Conservation (phyloP, 64 coral and sea anemone species). For the Montipora efflorescens region DNA sequence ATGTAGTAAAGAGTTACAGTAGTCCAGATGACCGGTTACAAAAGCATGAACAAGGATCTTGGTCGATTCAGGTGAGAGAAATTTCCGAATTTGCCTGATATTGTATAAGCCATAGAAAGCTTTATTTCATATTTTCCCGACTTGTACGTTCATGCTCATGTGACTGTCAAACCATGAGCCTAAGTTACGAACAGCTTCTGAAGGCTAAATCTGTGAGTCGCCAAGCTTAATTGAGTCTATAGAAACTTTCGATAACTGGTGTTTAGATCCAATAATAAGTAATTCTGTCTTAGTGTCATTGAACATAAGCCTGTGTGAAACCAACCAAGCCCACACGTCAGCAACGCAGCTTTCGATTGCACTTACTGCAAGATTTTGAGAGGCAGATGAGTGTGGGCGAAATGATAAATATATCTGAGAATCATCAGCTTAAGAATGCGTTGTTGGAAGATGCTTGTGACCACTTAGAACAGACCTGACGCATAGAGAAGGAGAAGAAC, state of each 20-base stretch:
- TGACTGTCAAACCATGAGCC: too few species aligned
- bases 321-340: conserved; percentile 34
- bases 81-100: too few species aligned
- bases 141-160: too few species aligned
- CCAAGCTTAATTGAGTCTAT: conserved; percentile 35
- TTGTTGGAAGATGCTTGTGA: too few species aligned
- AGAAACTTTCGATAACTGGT: conserved; percentile 47
- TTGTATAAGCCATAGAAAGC: too few species aligned
- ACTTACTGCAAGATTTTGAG: conserved; percentile 20
- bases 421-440: too few species aligned
- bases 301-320: conserved; percentile 32
- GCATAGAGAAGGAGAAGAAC: too few species aligned
- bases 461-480: too few species aligned
- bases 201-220: conserved; percentile 19
- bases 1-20: too few species aligned
- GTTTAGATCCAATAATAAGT: background rate
- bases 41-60: too few species aligned
- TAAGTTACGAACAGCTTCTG: conserved; percentile 38
- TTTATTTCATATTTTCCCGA: too few species aligned
- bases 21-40: too few species aligned
- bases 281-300: conserved; percentile 45
- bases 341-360: conserved; percentile 15
- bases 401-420: background rate
- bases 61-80: background rate
- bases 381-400: conserved; percentile 13